Percentiles rank a stretch among this genome's conserved stretches.
Conservation (phyloP, 2,888 invertebrate species). For the Microchrysa polita region DNA sequence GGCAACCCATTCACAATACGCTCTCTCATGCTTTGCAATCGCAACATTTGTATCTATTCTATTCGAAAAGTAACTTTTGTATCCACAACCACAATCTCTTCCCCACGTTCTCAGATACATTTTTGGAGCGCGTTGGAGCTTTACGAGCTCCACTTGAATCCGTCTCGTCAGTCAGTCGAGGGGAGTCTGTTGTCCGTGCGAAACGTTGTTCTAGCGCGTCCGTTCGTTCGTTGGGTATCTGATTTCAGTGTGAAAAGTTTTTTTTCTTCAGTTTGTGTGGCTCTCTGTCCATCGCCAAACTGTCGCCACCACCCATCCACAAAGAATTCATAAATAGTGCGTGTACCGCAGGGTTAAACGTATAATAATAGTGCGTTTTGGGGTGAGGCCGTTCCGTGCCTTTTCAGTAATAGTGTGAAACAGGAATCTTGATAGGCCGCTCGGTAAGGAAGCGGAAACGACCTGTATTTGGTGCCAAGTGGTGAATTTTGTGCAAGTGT, state of each 20-base stretch:
- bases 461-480: too few relatives aligned
- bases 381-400: not conserved
- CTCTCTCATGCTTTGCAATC: not conserved
- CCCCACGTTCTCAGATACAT: not conserved
- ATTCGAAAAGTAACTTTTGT: not conserved
- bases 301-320: constrained; percentile 21
- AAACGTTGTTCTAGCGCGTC: constrained; percentile 24
- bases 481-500: not conserved
- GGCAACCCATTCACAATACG: too few relatives aligned
- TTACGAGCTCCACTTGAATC: not conserved
- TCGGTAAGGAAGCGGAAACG: not conserved
- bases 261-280: too few relatives aligned
- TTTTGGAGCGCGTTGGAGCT: constrained; percentile 12
- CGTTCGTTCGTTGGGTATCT: too few relatives aligned
- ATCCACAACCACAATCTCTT: not conserved
- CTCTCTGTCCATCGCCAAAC: constrained; percentile 5
- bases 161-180: constrained; percentile 33
- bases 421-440: not conserved
- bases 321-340: not conserved
- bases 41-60: constrained; percentile 11
- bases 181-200: constrained; percentile 25
- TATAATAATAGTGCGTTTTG: not conserved
- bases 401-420: not conserved
- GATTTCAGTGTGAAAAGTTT: not conserved
- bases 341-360: constrained; percentile 10